Conservation (phyloP, 2,888 invertebrate species). For the Torymus texanus region DNA sequence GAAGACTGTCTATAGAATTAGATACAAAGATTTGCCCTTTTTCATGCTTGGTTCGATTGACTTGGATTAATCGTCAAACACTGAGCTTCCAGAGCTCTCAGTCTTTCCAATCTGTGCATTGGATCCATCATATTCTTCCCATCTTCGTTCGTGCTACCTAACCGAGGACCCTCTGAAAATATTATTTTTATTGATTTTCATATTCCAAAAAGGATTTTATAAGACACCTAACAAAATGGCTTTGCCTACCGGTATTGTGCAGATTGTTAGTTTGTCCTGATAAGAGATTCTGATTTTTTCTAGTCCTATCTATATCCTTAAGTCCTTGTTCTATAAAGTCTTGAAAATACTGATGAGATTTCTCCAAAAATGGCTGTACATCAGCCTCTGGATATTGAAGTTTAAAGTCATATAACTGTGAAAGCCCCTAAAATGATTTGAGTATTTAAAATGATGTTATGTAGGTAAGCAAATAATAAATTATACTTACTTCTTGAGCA, state of each 20-base stretch:
- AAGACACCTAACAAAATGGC: background rate
- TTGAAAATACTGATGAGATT: conserved; percentile 90
- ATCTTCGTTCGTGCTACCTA: conserved; percentile 59
- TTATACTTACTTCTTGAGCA: conserved; percentile 77
- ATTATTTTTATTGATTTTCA: background rate
- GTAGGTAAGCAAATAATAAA: conserved; percentile 24
- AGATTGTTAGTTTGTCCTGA: conserved; percentile 45
- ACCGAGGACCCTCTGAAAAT: conserved; percentile 30
- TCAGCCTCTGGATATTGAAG: conserved; percentile 88
- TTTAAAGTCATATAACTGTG: conserved; percentile 86
- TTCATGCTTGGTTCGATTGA: conserved; percentile 69
- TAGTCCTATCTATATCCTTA: conserved; percentile 78
- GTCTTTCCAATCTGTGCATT: conserved; percentile 70
- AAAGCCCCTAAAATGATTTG: conserved; percentile 80
- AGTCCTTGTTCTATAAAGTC: conserved; percentile 89
- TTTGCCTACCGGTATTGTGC: conserved; percentile 42
- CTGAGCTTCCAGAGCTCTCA: conserved; percentile 70
- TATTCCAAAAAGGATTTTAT: background rate
- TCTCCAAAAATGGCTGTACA: conserved; percentile 86
- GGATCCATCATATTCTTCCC: conserved; percentile 70
- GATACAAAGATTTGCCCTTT: conserved; percentile 50
- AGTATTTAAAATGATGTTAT: conserved; percentile 3
- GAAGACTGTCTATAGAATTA: conserved; percentile 47
- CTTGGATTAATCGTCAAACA: conserved; percentile 66
- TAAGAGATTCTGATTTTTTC: conserved; percentile 69